A percentile compares a stretch with the other conserved stretches of the same genome.
phyloP scores from a whole-genome alignment of 92 coral and sea anemone genomes.

The Galaxea fascicularis region DNA sequence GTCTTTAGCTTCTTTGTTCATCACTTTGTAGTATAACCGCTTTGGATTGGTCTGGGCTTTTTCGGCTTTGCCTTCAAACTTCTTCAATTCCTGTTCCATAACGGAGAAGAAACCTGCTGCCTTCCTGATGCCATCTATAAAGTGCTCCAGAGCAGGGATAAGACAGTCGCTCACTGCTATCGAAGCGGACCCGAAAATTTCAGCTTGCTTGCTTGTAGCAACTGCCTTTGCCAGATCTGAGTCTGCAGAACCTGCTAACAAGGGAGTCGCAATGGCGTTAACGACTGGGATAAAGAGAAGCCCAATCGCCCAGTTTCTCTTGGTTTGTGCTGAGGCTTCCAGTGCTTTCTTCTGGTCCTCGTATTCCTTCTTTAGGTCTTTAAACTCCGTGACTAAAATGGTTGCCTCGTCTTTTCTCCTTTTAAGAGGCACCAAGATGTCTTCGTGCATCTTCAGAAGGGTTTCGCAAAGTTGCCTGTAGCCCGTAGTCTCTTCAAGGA shows the following conservation, averaged over 20 bases:
- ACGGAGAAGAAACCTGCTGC: constrained; percentile 76
- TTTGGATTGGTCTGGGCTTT: constrained; percentile 23
- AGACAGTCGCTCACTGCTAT: constrained; percentile 41
- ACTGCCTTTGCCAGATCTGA: constrained; percentile 60
- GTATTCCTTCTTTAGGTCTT: constrained; percentile 47
- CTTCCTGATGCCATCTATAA: constrained; percentile 54
- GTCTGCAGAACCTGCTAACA: constrained; percentile 43
- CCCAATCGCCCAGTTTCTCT: constrained; percentile 52
- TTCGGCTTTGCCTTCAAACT: constrained; percentile 51
- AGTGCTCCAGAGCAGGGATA: constrained; percentile 60
- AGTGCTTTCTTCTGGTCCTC: constrained; percentile 49
- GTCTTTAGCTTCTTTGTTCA: constrained; percentile 57
- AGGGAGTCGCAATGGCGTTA: constrained; percentile 46
- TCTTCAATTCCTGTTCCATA: constrained; percentile 56
- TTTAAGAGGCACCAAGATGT: constrained; percentile 63
- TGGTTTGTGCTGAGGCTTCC: constrained; percentile 19
- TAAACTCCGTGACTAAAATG: constrained; percentile 54
- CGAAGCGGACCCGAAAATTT: constrained; percentile 54
- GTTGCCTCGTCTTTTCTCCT: constrained; percentile 65
- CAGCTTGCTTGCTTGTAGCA: constrained; percentile 47
- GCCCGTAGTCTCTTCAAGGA: constrained; percentile 52
- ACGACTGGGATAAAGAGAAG: constrained; percentile 19
- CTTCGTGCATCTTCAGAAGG: constrained; percentile 61
- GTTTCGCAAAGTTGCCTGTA: constrained; percentile 44
- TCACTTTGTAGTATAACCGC: constrained; percentile 36